Evolutionary conservation across 1,140 invertebrate genomes (phyloP).

Genomic region (Zaprionus kolodkinae): DNA sequence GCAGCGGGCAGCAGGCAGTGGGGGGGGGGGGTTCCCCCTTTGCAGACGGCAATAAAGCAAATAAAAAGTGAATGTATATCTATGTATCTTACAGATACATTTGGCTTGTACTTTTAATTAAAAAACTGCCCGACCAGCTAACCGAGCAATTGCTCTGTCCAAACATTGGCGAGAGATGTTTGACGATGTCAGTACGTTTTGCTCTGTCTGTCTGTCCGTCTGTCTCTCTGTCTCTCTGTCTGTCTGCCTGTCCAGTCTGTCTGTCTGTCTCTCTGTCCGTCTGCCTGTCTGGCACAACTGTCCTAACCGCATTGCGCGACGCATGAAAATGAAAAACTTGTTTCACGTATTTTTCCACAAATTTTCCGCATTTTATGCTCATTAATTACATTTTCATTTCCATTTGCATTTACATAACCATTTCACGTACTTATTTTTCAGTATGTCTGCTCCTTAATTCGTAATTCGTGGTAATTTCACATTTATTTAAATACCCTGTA

Average conservation of each 20-base stretch:
- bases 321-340: conserved; percentile 71
- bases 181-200: conserved; percentile 57
- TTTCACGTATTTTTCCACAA: conserved; percentile 66
- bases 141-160: conserved; percentile 50
- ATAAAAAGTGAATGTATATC: conserved; percentile 64
- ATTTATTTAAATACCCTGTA: conserved; percentile 20
- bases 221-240: background rate
- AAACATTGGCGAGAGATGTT: conserved; percentile 65
- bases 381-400: conserved; percentile 80
- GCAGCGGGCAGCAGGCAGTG: too few species aligned
- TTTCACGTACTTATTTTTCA: conserved; percentile 49
- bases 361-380: conserved; percentile 81
- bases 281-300: background rate
- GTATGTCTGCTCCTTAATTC: conserved; percentile 25
- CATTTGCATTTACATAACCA: conserved; percentile 76
- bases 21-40: background rate
- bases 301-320: conserved; percentile 38
- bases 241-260: background rate
- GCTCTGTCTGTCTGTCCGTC: background rate
- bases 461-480: conserved; percentile 4
- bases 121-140: conserved; percentile 28
- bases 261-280: background rate
- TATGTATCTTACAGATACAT: conserved; percentile 52
- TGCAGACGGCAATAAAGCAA: conserved; percentile 39
- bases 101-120: conserved; percentile 47